Percentiles rank a stretch among this genome's conserved stretches.
These are phyloP conservation scores for Hippocampus kuda DNA, from an alignment of 2,797 vertebrate species.

Conservation along the genomic window DNA sequence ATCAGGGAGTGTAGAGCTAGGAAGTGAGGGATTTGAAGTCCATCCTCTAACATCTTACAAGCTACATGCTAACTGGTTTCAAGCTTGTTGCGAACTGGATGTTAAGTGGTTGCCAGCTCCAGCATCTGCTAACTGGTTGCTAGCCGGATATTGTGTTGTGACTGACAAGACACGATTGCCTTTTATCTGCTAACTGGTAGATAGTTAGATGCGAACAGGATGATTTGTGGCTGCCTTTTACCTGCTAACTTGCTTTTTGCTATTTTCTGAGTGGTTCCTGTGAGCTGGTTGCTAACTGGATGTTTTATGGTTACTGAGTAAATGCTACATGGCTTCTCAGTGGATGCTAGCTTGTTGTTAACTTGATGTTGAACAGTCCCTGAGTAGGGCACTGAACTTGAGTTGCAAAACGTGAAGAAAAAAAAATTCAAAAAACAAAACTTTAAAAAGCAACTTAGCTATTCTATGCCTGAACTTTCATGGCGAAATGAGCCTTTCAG, in stretches of 20 bases:
- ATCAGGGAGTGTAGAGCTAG: too few species aligned
- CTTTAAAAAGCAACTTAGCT: not conserved
- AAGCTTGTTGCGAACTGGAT: not conserved
- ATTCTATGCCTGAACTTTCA: not conserved
- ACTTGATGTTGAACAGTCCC: not conserved
- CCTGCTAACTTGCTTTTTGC: not conserved
- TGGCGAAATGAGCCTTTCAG: slow-evolving; percentile 19
- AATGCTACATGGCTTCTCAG: not conserved
- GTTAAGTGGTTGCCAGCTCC: too few species aligned
- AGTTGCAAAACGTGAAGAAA: not conserved
- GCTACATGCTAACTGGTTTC: not conserved
- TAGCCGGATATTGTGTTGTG: too few species aligned
- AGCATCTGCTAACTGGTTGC: too few species aligned
- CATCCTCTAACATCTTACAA: too few species aligned
- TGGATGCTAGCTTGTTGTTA: not conserved
- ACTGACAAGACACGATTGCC: too few species aligned
- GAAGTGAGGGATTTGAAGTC: too few species aligned
- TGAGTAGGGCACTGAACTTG: slow-evolving; percentile 9
- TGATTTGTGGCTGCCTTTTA: too few species aligned
- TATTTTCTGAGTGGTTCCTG: not conserved
- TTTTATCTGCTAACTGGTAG: too few species aligned
- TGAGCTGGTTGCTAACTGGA: not conserved
- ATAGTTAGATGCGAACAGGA: too few species aligned
- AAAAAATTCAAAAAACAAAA: not conserved
- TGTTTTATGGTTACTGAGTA: not conserved